Conservation (phyloP, 2,888 invertebrate species). For the Seladonia tumulorum region DNA sequence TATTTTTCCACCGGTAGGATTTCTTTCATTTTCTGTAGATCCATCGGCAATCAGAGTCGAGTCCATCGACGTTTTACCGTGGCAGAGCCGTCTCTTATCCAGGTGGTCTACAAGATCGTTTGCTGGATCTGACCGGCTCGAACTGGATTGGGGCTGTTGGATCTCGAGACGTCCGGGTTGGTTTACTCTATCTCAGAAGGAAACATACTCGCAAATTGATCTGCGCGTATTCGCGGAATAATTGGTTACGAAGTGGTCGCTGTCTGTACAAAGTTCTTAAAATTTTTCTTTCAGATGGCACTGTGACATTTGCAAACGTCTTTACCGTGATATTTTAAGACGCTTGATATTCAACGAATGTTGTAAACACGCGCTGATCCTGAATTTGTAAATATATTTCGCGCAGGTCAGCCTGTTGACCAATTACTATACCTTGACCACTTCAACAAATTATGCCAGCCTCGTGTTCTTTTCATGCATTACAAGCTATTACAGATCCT, state of each 20-base stretch:
- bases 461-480: too few species aligned
- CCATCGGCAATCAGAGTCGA: constrained; percentile 19
- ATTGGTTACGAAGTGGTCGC: constrained; percentile 56
- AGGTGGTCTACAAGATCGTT: constrained; percentile 71
- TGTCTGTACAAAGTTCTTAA: background rate
- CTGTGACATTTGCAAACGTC: background rate
- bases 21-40: background rate
- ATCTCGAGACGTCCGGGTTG: constrained; percentile 70
- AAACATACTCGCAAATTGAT: constrained; percentile 47
- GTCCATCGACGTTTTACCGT: constrained; percentile 39
- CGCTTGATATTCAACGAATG: background rate
- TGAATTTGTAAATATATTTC: background rate
- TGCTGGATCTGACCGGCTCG: constrained; percentile 75
- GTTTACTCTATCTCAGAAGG: constrained; percentile 50
- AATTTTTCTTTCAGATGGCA: background rate
- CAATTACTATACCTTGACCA: background rate
- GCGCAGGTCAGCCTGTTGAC: background rate
- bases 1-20: background rate
- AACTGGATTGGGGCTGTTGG: constrained; percentile 79
- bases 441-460: too few species aligned
- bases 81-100: constrained; percentile 57
- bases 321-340: background rate
- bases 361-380: background rate
- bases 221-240: constrained; percentile 56
- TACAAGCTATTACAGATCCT: too few species aligned